Conservation (phyloP, 1,140 invertebrate species). For the Anastrepha obliqua region DNA sequence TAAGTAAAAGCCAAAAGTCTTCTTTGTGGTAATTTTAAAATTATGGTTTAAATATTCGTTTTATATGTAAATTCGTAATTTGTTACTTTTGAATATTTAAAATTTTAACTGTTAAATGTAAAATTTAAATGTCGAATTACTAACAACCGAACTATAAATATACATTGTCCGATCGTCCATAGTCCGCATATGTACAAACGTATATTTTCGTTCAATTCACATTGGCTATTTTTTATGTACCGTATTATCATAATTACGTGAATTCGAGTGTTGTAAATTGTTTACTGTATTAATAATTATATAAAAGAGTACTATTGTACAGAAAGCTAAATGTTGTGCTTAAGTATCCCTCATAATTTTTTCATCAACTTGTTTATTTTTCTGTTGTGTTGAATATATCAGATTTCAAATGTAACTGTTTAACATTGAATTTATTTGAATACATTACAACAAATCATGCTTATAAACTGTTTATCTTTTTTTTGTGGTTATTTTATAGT, state of each 20-base stretch:
- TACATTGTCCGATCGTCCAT: not conserved
- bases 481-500: too few species aligned
- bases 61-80: constrained; percentile 33
- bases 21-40: constrained; percentile 14
- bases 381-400: not conserved
- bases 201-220: constrained; percentile 2
- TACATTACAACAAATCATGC: too few species aligned
- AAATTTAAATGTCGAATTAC: not conserved
- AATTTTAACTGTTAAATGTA: constrained; percentile 27
- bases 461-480: too few species aligned
- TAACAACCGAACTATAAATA: not conserved
- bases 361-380: not conserved
- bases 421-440: not conserved
- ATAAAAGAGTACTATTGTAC: constrained; percentile 28
- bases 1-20: constrained; percentile 77
- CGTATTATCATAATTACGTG: not conserved
- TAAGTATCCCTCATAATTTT: constrained; percentile 55
- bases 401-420: not conserved
- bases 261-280: constrained; percentile 14
- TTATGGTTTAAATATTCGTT: constrained; percentile 8
- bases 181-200: constrained; percentile 2
- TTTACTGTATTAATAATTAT: not conserved
- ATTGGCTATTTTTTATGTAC: constrained; percentile 27
- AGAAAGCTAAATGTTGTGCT: constrained; percentile 58
- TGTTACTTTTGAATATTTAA: constrained; percentile 36